These are phyloP conservation scores for Drosophila tristis DNA, from an alignment of 1,140 invertebrate genomes.

Conservation along the genomic window DNA sequence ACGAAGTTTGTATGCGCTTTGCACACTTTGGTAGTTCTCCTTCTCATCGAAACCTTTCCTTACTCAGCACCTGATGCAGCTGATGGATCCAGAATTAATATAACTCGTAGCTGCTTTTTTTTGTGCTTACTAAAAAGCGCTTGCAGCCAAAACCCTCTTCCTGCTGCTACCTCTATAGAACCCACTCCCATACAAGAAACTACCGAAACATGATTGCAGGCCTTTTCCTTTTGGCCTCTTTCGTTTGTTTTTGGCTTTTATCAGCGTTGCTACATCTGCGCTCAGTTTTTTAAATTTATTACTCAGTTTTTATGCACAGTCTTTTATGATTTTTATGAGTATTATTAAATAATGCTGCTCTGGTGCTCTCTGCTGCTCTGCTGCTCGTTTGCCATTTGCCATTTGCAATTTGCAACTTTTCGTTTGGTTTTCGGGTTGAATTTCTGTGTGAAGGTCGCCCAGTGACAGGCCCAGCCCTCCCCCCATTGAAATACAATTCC, in stretches of 20 bases:
- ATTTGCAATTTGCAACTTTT: neutral
- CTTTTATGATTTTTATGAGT: neutral
- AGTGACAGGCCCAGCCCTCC: too few relatives aligned
- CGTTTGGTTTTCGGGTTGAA: too few relatives aligned
- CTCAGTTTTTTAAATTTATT: conserved; percentile 28
- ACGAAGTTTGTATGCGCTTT: too few relatives aligned
- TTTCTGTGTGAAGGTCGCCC: conserved; percentile 30
- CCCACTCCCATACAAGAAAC: neutral
- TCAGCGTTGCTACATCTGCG: conserved; percentile 16
- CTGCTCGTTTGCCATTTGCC: conserved; percentile 17
- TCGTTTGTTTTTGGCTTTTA: conserved; percentile 20
- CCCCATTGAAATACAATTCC: neutral
- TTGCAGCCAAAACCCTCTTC: neutral
- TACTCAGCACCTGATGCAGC: too few relatives aligned
- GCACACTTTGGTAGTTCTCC: too few relatives aligned
- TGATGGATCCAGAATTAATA: too few relatives aligned
- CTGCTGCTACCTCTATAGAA: neutral
- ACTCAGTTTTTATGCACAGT: neutral
- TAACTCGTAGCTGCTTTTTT: too few relatives aligned
- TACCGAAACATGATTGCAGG: neutral
- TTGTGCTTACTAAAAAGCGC: neutral
- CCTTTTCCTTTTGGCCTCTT: conserved; percentile 18
- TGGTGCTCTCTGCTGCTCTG: neutral
- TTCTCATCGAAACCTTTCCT: too few relatives aligned
- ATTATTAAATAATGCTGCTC: conserved; percentile 9